Conservation (phyloP, 2,888 invertebrate species). For the Nomada ruficornis region DNA sequence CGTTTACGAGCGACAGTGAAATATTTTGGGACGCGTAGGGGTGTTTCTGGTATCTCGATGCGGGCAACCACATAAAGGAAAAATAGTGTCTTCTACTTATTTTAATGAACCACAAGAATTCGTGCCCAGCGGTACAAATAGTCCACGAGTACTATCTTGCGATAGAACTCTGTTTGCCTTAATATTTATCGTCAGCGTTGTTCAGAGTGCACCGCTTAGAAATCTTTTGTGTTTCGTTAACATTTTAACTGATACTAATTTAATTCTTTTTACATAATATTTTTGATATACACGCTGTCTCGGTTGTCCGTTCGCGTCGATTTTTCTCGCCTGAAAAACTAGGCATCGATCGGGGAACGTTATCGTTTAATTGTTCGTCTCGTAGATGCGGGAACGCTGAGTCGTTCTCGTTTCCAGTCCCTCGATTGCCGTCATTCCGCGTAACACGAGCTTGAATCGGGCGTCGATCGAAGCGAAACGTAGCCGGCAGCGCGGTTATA, state of each 20-base stretch:
- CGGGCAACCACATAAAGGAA: not conserved
- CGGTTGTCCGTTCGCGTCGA: conserved; percentile 4
- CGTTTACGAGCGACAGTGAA: not conserved
- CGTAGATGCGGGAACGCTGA: conserved; percentile 43
- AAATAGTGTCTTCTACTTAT: too few relatives aligned
- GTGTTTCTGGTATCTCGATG: not conserved
- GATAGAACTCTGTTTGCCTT: too few relatives aligned
- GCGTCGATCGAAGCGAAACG: conserved; percentile 34
- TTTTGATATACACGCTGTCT: too few relatives aligned
- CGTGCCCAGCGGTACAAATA: too few relatives aligned
- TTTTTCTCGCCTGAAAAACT: conserved; percentile 19
- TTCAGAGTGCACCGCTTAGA: too few relatives aligned
- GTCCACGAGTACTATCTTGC: too few relatives aligned
- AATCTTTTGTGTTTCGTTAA: too few relatives aligned
- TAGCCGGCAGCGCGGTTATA: not conserved
- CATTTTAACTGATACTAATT: too few relatives aligned
- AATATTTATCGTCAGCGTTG: too few relatives aligned
- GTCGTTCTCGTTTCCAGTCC: conserved; percentile 40
- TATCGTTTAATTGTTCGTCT: conserved; percentile 61
- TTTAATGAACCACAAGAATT: too few relatives aligned
- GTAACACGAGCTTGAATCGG: conserved; percentile 28
- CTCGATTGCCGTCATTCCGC: conserved; percentile 50
- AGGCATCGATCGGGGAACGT: conserved; percentile 50
- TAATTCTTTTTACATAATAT: too few relatives aligned
- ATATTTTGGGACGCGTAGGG: not conserved